A percentile compares a stretch with the other conserved stretches of the same genome.
phyloP scores from a whole-genome alignment of 2,888 invertebrate genomes.

The Thera britannica region DNA sequence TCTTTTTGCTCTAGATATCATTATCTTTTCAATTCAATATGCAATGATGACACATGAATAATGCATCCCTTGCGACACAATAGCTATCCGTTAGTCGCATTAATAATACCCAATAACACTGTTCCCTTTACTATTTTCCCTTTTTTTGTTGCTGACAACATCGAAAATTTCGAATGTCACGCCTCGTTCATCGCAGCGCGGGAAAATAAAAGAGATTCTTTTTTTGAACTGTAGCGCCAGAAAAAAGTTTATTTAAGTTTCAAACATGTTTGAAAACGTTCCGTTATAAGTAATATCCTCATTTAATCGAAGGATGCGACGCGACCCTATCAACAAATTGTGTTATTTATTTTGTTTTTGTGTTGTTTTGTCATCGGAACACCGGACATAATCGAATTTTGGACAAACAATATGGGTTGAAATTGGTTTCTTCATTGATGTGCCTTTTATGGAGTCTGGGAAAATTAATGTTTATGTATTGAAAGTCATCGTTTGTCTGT shows the following conservation, averaged over 20 bases:
- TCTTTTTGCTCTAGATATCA: slow-evolving; percentile 32
- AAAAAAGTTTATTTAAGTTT: slow-evolving; percentile 72
- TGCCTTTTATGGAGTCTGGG: slow-evolving; percentile 56
- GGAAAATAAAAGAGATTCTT: slow-evolving; percentile 75
- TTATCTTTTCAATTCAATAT: slow-evolving; percentile 29
- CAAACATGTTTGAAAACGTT: slow-evolving; percentile 64
- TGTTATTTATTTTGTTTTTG: slow-evolving; percentile 55
- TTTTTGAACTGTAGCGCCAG: slow-evolving; percentile 64
- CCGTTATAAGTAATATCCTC: slow-evolving; percentile 65
- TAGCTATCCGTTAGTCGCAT: slow-evolving; percentile 76
- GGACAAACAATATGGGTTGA: slow-evolving; percentile 79
- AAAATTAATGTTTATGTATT: slow-evolving; percentile 59
- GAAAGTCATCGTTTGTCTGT: slow-evolving; percentile 15
- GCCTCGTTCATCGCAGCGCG: slow-evolving; percentile 79
- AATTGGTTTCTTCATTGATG: slow-evolving; percentile 78
- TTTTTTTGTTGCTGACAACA: slow-evolving; percentile 70
- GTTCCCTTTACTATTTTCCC: slow-evolving; percentile 62
- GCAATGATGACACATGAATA: slow-evolving; percentile 60
- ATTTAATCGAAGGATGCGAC: slow-evolving; percentile 69
- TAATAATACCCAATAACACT: slow-evolving; percentile 76
- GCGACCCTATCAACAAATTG: slow-evolving; percentile 54
- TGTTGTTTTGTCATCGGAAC: slow-evolving; percentile 65
- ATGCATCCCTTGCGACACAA: slow-evolving; percentile 68
- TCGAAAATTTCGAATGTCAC: slow-evolving; percentile 80
- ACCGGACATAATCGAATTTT: slow-evolving; percentile 79